A percentile compares a stretch with the other conserved stretches of the same genome.
These are phyloP conservation scores for Danio choprae DNA, from an alignment of 2,797 vertebrate genomes.

Conservation along the genomic window DNA sequence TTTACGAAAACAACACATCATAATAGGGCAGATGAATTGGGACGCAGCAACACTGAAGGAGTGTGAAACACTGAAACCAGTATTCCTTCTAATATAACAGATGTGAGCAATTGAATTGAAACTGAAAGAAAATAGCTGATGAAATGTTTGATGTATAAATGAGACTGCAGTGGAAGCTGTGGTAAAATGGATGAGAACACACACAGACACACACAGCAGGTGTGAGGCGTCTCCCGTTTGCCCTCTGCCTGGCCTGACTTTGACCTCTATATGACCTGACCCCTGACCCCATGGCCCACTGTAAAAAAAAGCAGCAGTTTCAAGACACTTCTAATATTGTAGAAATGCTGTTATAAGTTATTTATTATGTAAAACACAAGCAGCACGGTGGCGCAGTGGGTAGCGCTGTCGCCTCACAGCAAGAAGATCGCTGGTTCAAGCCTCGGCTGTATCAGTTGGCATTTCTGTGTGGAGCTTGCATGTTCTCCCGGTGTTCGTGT, in stretches of 20 bases:
- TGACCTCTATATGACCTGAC: slow-evolving; percentile 28
- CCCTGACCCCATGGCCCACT: background rate
- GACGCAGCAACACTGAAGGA: background rate
- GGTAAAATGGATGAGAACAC: background rate
- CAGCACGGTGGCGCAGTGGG: too few species aligned
- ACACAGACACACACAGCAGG: slow-evolving; percentile 16
- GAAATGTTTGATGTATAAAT: slow-evolving; percentile 15
- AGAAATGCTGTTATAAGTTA: background rate
- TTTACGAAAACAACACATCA: background rate
- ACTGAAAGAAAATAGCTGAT: background rate
- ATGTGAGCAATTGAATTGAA: background rate
- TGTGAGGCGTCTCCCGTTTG: background rate
- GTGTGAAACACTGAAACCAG: background rate
- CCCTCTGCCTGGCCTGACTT: slow-evolving; percentile 38
- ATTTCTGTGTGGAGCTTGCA: too few species aligned
- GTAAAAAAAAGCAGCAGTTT: background rate
- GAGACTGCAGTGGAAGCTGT: background rate
- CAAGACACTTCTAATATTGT: background rate
- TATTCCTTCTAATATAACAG: background rate
- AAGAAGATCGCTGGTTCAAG: too few species aligned
- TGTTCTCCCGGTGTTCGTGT: too few species aligned
- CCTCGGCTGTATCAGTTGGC: too few species aligned
- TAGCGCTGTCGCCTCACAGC: too few species aligned
- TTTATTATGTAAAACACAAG: background rate
- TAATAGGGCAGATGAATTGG: too few species aligned